phyloP scores from a whole-genome alignment of 2,797 vertebrate genomes.

The Xiphophorus birchmanni region DNA sequence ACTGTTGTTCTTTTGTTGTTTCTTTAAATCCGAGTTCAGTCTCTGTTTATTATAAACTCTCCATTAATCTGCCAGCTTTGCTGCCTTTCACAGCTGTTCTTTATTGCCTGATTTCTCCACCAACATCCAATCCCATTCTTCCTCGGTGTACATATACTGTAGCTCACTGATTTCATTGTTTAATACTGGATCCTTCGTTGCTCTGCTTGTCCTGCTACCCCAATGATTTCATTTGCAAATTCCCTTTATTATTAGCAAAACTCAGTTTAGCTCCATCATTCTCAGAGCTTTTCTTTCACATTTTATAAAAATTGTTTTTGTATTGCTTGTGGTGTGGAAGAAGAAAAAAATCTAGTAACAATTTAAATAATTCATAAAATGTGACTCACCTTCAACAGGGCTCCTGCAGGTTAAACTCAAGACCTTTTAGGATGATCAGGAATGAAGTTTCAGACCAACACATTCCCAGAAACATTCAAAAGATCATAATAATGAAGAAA shows the following conservation, averaged over 20 bases:
- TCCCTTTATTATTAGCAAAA: not conserved
- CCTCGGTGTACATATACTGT: not conserved
- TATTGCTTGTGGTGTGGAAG: too few species aligned
- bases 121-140: not conserved
- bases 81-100: not conserved
- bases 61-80: not conserved
- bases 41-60: not conserved
- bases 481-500: too few species aligned
- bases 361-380: too few species aligned
- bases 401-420: too few species aligned
- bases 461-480: too few species aligned
- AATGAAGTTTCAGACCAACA: too few species aligned
- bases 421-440: too few species aligned
- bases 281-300: too few species aligned
- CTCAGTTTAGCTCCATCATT: too few species aligned
- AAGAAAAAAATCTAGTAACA: too few species aligned
- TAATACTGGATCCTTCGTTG: not conserved
- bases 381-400: too few species aligned
- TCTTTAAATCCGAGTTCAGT: not conserved
- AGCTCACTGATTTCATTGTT: not conserved
- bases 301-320: too few species aligned
- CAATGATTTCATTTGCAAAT: not conserved
- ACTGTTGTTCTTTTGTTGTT: not conserved
- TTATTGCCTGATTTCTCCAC: not conserved
- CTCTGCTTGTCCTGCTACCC: not conserved